Evolutionary conservation across 2,888 invertebrate genomes (phyloP).

Genomic region (Antheraea yamamai): DNA sequence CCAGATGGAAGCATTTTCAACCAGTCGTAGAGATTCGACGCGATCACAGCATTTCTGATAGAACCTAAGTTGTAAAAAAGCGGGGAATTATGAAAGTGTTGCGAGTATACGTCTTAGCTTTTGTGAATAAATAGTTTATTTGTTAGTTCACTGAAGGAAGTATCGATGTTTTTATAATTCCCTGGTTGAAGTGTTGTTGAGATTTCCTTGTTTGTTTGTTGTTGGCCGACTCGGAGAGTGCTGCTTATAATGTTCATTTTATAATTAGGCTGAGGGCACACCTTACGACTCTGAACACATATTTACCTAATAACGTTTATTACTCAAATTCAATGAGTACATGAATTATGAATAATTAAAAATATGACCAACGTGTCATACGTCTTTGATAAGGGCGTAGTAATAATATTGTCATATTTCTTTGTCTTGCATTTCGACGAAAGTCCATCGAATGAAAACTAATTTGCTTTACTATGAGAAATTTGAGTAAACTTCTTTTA

Average conservation of each 20-base stretch:
- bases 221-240: conserved; percentile 36
- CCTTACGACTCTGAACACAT: not conserved
- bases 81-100: not conserved
- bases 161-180: not conserved
- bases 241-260: conserved; percentile 35
- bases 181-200: conserved; percentile 32
- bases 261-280: conserved; percentile 27
- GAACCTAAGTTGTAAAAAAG: not conserved
- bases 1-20: not conserved
- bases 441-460: not conserved
- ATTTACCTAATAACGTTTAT: not conserved
- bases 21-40: not conserved
- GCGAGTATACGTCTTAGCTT: conserved; percentile 1
- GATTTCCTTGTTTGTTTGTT: conserved; percentile 39
- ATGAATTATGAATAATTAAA: too few species aligned
- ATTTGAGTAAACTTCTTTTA: not conserved
- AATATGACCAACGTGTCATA: too few species aligned
- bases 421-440: not conserved
- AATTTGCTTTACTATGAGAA: not conserved
- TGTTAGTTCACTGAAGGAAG: not conserved
- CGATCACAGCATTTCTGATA: not conserved
- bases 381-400: too few species aligned
- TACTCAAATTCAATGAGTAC: not conserved
- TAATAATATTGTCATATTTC: not conserved
- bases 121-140: not conserved